A percentile compares a stretch with the other conserved stretches of the same genome.
phyloP scores from a whole-genome alignment of 2,888 invertebrate species.

The Noctua janthe region DNA sequence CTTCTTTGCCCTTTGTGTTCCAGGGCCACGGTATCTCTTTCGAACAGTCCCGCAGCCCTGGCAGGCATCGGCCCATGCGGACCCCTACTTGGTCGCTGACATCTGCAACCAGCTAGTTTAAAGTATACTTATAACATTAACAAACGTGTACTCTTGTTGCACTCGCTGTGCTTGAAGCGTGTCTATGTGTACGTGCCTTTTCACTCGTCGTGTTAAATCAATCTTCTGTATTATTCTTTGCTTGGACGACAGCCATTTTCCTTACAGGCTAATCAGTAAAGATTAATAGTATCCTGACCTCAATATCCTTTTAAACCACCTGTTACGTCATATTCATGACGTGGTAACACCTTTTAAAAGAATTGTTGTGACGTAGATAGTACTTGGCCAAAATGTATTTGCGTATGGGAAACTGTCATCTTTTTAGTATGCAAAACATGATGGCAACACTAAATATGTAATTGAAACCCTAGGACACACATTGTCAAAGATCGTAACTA shows the following conservation, averaged over 20 bases:
- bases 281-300: slow-evolving; percentile 50
- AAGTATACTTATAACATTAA: too few relatives aligned
- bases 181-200: neutral
- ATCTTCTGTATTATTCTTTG: neutral
- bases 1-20: too few relatives aligned
- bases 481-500: slow-evolving; percentile 65
- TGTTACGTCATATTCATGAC: slow-evolving; percentile 48
- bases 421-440: slow-evolving; percentile 60
- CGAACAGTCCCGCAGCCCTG: too few relatives aligned
- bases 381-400: slow-evolving; percentile 14
- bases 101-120: too few relatives aligned
- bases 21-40: too few relatives aligned
- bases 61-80: too few relatives aligned
- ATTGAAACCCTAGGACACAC: slow-evolving; percentile 55
- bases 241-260: slow-evolving; percentile 33
- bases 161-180: too few relatives aligned
- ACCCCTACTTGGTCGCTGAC: too few relatives aligned
- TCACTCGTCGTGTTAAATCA: neutral
- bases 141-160: too few relatives aligned
- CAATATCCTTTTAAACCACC: slow-evolving; percentile 39
- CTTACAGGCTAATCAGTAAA: slow-evolving; percentile 51
- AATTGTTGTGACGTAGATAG: slow-evolving; percentile 10
- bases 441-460: slow-evolving; percentile 43
- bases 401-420: neutral
- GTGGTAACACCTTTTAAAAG: slow-evolving; percentile 26